Percentiles rank a stretch among this genome's conserved stretches.
phyloP scores from a whole-genome alignment of 2,113 vertebrate species.

The Clupea harengus region DNA sequence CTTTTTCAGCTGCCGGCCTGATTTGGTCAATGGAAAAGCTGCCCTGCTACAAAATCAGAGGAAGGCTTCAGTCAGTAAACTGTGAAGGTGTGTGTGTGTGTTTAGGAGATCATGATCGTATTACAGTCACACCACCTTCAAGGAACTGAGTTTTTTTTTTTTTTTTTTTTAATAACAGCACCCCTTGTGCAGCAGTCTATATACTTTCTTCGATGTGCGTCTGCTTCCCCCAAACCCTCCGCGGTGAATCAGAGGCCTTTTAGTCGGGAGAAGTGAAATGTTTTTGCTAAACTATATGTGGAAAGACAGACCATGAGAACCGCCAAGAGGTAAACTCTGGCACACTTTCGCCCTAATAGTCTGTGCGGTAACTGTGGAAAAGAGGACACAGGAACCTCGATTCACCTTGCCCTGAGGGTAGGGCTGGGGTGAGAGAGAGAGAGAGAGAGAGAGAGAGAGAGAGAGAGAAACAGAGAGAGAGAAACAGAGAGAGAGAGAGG shows the following conservation, averaged over 20 bases:
- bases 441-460: too few species aligned
- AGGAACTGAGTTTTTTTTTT: background rate
- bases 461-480: too few species aligned
- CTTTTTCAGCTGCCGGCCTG: background rate
- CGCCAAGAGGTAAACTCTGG: constrained; percentile 42
- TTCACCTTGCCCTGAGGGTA: constrained; percentile 57
- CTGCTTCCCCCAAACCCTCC: background rate
- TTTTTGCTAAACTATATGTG: constrained; percentile 25
- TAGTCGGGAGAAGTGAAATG: background rate
- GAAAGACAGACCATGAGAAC: constrained; percentile 38
- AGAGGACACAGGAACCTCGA: constrained; percentile 67
- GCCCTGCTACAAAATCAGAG: background rate
- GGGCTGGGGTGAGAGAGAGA: constrained; percentile 2
- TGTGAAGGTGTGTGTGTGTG: background rate
- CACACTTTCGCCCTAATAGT: constrained; percentile 51
- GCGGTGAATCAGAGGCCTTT: constrained; percentile 7
- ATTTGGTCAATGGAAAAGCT: background rate
- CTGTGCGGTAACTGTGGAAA: constrained; percentile 64
- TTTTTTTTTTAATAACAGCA: background rate
- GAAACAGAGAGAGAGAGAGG: too few species aligned
- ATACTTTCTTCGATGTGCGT: background rate
- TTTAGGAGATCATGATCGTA: background rate
- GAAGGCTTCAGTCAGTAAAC: background rate
- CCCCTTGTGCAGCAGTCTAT: background rate
- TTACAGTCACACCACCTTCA: background rate